A percentile compares a stretch with the other conserved stretches of the same genome.
phyloP scores from a whole-genome alignment of 92 coral and sea anemone genomes.

The Galaxea fascicularis region DNA sequence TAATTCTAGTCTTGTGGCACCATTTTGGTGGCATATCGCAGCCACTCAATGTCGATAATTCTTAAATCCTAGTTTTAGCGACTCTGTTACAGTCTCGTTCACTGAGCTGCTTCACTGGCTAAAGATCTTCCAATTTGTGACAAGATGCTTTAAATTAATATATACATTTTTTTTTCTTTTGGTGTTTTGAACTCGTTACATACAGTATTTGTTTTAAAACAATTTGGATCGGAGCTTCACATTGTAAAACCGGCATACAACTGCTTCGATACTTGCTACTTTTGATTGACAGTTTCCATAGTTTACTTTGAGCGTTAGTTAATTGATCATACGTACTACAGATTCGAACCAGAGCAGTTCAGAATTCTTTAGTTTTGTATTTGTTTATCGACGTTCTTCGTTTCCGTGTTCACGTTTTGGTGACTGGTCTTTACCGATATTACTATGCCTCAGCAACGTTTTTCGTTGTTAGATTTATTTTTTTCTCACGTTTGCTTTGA shows the following conservation, averaged over 20 bases:
- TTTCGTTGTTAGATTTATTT: too few species aligned
- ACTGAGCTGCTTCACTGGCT: background rate
- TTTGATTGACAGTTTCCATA: background rate
- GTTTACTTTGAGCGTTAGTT: background rate
- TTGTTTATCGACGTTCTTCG: too few species aligned
- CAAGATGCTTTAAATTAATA: background rate
- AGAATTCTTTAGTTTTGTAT: background rate
- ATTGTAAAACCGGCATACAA: too few species aligned
- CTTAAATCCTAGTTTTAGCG: background rate
- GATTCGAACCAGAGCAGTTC: background rate
- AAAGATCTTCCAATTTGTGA: background rate
- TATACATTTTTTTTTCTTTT: background rate
- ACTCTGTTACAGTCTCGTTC: background rate
- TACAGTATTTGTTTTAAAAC: too few species aligned
- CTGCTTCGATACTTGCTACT: too few species aligned
- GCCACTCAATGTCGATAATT: background rate
- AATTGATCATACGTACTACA: background rate
- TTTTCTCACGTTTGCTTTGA: too few species aligned
- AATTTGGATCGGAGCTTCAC: too few species aligned
- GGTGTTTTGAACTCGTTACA: too few species aligned
- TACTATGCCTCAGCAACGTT: too few species aligned
- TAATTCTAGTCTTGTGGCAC: conserved; percentile 13
- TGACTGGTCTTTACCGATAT: too few species aligned
- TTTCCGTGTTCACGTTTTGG: too few species aligned
- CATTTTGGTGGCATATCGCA: background rate